Conservation (phyloP, 1,140 invertebrate genomes). For the Mycetomoellerius zeteki region DNA sequence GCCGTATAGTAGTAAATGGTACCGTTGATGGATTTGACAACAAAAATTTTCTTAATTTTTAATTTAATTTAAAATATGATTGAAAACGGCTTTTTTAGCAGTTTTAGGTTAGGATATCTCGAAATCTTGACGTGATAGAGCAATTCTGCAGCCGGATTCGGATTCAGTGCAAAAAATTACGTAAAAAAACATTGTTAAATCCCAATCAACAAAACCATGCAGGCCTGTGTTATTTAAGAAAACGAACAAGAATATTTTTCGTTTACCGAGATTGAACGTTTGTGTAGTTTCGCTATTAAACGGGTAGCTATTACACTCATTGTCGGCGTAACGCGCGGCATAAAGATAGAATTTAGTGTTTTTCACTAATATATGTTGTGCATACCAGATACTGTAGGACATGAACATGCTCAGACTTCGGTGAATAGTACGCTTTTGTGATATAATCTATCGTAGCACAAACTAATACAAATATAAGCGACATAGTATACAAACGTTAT, state of each 20-base stretch:
- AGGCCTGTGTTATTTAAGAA: too few species aligned
- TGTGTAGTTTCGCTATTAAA: conserved; percentile 37
- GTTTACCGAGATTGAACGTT: conserved; percentile 51
- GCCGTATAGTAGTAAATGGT: too few species aligned
- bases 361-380: neutral
- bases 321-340: neutral
- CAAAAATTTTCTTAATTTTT: too few species aligned
- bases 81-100: too few species aligned
- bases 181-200: too few species aligned
- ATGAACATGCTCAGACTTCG: neutral
- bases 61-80: too few species aligned
- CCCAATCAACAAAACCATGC: too few species aligned
- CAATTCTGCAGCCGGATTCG: too few species aligned
- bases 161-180: too few species aligned
- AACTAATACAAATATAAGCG: conserved; percentile 21
- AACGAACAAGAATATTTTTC: neutral
- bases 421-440: neutral
- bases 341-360: conserved; percentile 25
- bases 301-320: neutral
- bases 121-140: too few species aligned
- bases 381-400: conserved; percentile 8
- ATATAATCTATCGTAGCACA: neutral
- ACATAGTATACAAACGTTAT: neutral
- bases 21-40: too few species aligned
- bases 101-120: too few species aligned